Evolutionary conservation across 2,113 vertebrate genomes (phyloP).

Genomic region (Cynocephalus volans): DNA sequence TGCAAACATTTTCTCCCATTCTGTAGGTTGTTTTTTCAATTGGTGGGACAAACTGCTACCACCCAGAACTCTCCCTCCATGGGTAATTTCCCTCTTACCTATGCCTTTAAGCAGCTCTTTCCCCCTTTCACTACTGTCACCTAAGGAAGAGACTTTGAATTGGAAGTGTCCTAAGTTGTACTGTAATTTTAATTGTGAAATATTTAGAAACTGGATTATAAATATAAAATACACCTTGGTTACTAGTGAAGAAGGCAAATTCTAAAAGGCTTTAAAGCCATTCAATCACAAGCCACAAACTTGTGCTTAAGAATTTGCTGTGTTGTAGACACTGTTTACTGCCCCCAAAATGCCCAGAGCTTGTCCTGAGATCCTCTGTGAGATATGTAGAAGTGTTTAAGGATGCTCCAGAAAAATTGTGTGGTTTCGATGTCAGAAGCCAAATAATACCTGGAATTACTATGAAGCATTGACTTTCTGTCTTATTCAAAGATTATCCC

Average conservation of each 20-base stretch:
- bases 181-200: not conserved
- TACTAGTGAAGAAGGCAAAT: not conserved
- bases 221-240: not conserved
- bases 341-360: not conserved
- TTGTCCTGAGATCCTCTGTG: not conserved
- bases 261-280: not conserved
- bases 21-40: too few species aligned
- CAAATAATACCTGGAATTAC: not conserved
- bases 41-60: not conserved
- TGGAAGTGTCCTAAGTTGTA: not conserved
- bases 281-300: not conserved
- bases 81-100: not conserved
- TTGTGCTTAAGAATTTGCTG: not conserved
- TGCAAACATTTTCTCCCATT: too few species aligned
- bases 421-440: not conserved
- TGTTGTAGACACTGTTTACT: not conserved
- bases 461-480: not conserved
- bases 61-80: not conserved
- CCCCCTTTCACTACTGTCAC: not conserved
- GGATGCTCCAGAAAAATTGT: not conserved
- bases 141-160: not conserved
- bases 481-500: not conserved
- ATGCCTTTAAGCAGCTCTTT: not conserved
- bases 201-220: not conserved
- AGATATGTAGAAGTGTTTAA: slow-evolving; percentile 33